These are phyloP conservation scores for Apodemia duryi DNA, from an alignment of 2,888 invertebrate genomes.

Conservation along the genomic window DNA sequence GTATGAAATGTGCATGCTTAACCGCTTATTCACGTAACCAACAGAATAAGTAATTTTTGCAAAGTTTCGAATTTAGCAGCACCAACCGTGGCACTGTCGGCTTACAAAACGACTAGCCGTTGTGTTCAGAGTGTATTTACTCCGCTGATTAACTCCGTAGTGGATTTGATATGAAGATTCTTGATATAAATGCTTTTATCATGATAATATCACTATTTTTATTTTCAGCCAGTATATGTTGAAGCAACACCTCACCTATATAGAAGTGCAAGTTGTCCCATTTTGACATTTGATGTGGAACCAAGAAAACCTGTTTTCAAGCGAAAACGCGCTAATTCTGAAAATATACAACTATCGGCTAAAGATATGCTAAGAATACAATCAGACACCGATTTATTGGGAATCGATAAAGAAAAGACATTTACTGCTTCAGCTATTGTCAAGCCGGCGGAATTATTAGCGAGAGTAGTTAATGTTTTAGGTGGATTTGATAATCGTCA, in stretches of 20 bases:
- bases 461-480: slow-evolving; percentile 87
- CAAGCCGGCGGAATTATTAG: slow-evolving; percentile 86
- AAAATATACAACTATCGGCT: slow-evolving; percentile 74
- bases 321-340: slow-evolving; percentile 82
- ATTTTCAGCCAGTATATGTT: slow-evolving; percentile 87
- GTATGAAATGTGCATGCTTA: too few relatives aligned
- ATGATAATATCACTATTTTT: not conserved
- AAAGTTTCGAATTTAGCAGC: too few relatives aligned
- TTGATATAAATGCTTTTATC: too few relatives aligned
- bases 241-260: slow-evolving; percentile 70
- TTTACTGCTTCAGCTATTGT: slow-evolving; percentile 85
- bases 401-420: slow-evolving; percentile 88
- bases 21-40: too few relatives aligned
- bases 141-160: too few relatives aligned
- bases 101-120: too few relatives aligned
- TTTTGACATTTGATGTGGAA: slow-evolving; percentile 82
- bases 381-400: slow-evolving; percentile 88
- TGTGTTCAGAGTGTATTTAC: too few relatives aligned
- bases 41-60: too few relatives aligned
- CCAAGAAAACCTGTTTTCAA: slow-evolving; percentile 66
- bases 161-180: too few relatives aligned
- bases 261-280: slow-evolving; percentile 85
- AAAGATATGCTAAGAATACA: slow-evolving; percentile 81
- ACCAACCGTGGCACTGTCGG: too few relatives aligned
- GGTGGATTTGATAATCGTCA: slow-evolving; percentile 79